A percentile compares a stretch with the other conserved stretches of the same genome.
Conservation (phyloP, 2,888 invertebrate genomes). For the Eupithecia inturbata region DNA sequence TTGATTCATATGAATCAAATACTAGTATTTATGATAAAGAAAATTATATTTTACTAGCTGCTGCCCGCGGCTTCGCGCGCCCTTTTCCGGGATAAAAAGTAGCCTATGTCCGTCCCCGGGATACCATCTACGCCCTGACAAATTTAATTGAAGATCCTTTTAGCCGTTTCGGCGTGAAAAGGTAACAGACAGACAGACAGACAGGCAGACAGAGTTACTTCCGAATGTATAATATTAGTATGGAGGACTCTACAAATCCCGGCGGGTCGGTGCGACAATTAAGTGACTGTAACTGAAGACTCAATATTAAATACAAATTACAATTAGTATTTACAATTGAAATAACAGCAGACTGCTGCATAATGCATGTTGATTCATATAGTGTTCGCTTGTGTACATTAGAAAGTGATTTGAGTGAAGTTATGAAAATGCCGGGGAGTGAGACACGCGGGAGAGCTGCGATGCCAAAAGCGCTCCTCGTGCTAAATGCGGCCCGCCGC, state of each 20-base stretch:
- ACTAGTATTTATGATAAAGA: not conserved
- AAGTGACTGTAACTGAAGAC: not conserved
- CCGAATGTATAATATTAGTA: no score
- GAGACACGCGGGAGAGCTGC: constrained; percentile 66
- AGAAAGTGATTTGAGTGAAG: not conserved
- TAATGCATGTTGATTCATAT: not conserved
- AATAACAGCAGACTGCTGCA: no score
- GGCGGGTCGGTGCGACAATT: not conserved
- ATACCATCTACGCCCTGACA: no score
- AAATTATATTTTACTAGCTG: not conserved
- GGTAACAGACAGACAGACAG: no score
- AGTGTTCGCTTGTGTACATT: not conserved
- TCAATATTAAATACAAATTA: not conserved
- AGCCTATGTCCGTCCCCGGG: no score
- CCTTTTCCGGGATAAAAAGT: no score
- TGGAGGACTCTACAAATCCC: no score
- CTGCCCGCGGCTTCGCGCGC: no score
- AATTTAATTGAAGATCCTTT: no score
- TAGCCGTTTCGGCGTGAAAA: no score
- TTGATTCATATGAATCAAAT: not conserved
- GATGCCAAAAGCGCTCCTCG: constrained; percentile 71
- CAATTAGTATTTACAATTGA: not conserved
- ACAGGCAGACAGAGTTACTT: no score
- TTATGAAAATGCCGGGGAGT: constrained; percentile 17
- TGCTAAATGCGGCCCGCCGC: constrained; percentile 73